Evolutionary conservation across 2,888 invertebrate genomes (phyloP), one percentile per base, ranked within the genome.

Genomic region (Tricholauxania praeusta): DNA sequence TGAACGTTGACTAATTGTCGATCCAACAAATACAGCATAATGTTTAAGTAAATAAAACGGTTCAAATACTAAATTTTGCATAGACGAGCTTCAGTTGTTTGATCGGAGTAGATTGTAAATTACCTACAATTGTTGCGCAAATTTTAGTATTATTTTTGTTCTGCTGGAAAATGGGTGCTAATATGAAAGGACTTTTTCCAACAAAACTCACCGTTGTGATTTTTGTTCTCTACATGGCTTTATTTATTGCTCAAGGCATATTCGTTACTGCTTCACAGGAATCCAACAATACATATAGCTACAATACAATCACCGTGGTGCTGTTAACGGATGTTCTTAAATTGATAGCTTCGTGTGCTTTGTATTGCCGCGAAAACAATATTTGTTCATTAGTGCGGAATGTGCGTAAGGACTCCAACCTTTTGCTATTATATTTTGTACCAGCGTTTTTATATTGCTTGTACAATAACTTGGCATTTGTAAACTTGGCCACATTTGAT

Each of bases 211-310:
- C 94, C 82, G 91, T 93, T 81, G 86, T 94, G 65, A 92, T 96
- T 81, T 97, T 97, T 85, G 87, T 94, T 63, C 88, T 93, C 39
- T 97, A 97, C 82, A 96, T 97, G 89, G 91, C 92, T 77, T 89
- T 97, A 71, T 97, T 97, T 87, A 93, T 97, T 69, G 95, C 94
- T 85, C 97, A 97, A 92, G 97, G 97, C 82, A 93, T 97, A 78
- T 91, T 98, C 82, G 94, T 97, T 17, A 97, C 96, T 64, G 95
- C 95, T 78, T 96, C 97, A 1, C 96, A 97, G 88, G 91, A 92
- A 78, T 89, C 91, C 65, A 91, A 93, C 84, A 94, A 94, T 82
- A 90, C 90, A 49, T 98, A 97, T 87, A 91, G 91, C 78, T 98
- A 97, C 84, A 96, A 96, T 82, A 95, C 95, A 48, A 92, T 94